Evolutionary conservation across 35 echinoderm and acorn worm species (phyloP), one percentile per base, ranked within the genome.

Genomic region (Apostichopus parvimensis): DNA sequence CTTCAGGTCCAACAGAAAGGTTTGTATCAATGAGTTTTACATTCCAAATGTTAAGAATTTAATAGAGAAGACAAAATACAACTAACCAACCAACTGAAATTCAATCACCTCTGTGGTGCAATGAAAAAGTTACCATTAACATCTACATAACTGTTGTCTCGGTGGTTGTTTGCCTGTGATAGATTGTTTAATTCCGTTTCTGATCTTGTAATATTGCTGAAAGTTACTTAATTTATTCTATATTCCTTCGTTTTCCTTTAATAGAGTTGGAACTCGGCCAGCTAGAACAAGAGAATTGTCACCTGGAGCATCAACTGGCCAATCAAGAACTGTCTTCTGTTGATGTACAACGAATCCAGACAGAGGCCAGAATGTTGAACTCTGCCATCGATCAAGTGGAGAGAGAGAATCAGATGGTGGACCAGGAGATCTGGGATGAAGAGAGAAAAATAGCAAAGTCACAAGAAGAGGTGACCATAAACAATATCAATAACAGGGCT

Each of bases 291-390:
- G 87, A 94, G 24, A 92, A 92, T 28, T 54, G 85, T 18, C 84
- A 70, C 5, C 90, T 98, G 53, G 84, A 95, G 77, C 87, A 95
- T 13, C 93, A 92, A 73, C 54, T 94, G 54, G 92, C 87, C 80
- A 92, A 95, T 21, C 96, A 98, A 80, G 94, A 95, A 86, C 90
- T 98, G 52, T 95, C 94, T 17, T 92, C 96, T 17, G 87, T 88
- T 18, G 96, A 98, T 60, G 96, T 98, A 21, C 92, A 98, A 82
- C 94, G 96, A 57, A 93, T 98, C 13, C 92, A 98, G 62, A 73
- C 92, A 1, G 94, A 98, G 91, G 83, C 93, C n/a, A 82, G 96
- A 57, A 87, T 94, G 58, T 82, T 95, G 62, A 94, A 86, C 25
- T 22, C 90, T 72, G 92, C 80, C 72, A 85, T 95, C 86, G 94